Evolutionary conservation across 2,888 invertebrate genomes (phyloP).

Genomic region (Oligia strigilis): DNA sequence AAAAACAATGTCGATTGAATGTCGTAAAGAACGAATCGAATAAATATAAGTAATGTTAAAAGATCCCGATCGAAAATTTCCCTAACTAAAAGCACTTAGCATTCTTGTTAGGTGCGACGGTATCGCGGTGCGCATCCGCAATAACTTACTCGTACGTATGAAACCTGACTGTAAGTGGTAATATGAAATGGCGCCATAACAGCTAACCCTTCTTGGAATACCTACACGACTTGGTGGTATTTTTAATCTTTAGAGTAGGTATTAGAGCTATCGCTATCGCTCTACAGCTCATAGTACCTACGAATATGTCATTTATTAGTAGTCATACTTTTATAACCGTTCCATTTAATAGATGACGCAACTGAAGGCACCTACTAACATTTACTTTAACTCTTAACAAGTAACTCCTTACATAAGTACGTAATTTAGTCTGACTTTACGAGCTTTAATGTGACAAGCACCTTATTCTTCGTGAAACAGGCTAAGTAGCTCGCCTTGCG

Average conservation of each 20-base stretch:
- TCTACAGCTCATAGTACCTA: slow-evolving; percentile 22
- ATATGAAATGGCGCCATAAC: slow-evolving; percentile 76
- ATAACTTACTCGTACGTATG: slow-evolving; percentile 70
- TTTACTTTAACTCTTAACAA: slow-evolving; percentile 18
- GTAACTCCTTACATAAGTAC: background rate
- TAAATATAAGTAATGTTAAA: slow-evolving; percentile 49
- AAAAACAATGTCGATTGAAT: slow-evolving; percentile 30
- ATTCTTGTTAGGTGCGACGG: slow-evolving; percentile 72
- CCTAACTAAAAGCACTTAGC: slow-evolving; percentile 70
- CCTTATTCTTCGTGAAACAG: slow-evolving; percentile 14
- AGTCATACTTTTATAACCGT: slow-evolving; percentile 10
- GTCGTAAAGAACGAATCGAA: slow-evolving; percentile 37
- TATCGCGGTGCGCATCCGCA: slow-evolving; percentile 73
- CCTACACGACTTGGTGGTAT: slow-evolving; percentile 61
- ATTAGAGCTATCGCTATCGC: no score
- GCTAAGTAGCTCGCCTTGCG: slow-evolving; percentile 7
- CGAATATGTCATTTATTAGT: slow-evolving; percentile 11
- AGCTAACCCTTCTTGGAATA: slow-evolving; percentile 70
- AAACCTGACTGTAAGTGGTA: slow-evolving; percentile 72
- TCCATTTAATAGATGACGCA: slow-evolving; percentile 30
- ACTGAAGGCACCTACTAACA: slow-evolving; percentile 12
- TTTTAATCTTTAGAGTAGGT: slow-evolving; percentile 42
- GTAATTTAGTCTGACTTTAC: slow-evolving; percentile 9
- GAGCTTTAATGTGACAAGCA: slow-evolving; percentile 29
- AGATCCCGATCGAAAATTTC: slow-evolving; percentile 65